These are phyloP conservation scores for Leptura quadrifasciata DNA, from an alignment of 2,888 invertebrate species.

Conservation along the genomic window DNA sequence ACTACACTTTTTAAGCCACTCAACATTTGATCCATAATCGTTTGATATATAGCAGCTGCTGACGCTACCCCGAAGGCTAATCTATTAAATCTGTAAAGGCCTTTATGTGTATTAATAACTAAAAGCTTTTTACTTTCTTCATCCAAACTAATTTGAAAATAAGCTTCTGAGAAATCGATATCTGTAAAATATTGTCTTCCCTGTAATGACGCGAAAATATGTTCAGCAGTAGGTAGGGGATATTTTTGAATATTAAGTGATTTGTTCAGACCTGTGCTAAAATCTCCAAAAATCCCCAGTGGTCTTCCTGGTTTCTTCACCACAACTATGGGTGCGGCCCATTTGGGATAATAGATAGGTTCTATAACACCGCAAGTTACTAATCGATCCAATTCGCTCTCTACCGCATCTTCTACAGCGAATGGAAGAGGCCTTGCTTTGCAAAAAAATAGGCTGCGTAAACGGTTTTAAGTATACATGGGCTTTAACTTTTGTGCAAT, in stretches of 20 bases:
- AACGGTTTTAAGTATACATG: neutral
- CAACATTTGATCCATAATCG: no score
- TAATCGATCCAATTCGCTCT: neutral
- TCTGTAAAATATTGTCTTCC: no score
- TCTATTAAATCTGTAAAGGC: no score
- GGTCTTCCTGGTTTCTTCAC: constrained; percentile 59
- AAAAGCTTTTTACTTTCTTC: no score
- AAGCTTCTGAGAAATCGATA: no score
- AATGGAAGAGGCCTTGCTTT: neutral
- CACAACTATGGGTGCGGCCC: constrained; percentile 55
- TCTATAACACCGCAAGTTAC: neutral
- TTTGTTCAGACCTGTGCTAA: constrained; percentile 53
- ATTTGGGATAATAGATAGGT: neutral
- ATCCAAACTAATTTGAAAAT: no score
- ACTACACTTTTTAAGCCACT: constrained; percentile 30
- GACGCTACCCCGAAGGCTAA: no score
- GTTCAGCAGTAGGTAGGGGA: no score
- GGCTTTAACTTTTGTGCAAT: neutral
- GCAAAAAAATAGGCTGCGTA: neutral
- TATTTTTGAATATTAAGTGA: constrained; percentile 37
- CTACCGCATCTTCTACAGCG: neutral
- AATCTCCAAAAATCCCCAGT: constrained; percentile 66
- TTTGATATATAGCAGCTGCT: constrained; percentile 40
- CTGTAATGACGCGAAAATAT: no score
- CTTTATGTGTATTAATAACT: no score